Base-by-base conservation (phyloP, 2,113 vertebrate genomes). In the Laterallus jamaicensis region DNA sequence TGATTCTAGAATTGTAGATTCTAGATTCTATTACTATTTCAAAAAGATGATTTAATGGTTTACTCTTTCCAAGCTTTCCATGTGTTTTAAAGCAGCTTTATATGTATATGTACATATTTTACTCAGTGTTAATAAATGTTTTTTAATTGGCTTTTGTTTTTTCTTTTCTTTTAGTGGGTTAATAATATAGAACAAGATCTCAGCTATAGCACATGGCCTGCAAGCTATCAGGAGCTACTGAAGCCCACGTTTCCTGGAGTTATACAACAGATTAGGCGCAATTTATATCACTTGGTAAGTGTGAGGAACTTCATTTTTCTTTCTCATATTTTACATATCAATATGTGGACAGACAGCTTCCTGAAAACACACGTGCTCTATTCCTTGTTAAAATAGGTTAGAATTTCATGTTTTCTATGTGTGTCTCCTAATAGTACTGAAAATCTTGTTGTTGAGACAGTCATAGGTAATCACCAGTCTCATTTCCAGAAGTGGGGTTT, bases 281-380 rank as follows among this genome's bases (percentile, higher is more conserved):
- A 99, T 97, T 98, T 99, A 95, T 99, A 99, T 94, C 99, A 98
- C 96, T 93, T 99, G 99, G 99, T 99, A 96, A 98, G 99, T 97
- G 83, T 83, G 42, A 3, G 60, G 17, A 77, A 40, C 17, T 66
- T 60, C 0, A 2, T 9, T 54, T 15, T 63, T 60, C 39, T 39
- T 87, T 55, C 90, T 15, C 19, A 2, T 37, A 22, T 2, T 11
- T 1, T 47, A 26, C 54, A 3, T 58, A 6, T 62, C 78, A 32
- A 10, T 77, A 39, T 12, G 1, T 64, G 11, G 25, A 28, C 28
- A 82, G 12, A 22, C 3, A 76, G 15, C 26, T 63, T 59, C 69
- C 21, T 69, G 58, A 62, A 82, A 90, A 63, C 16, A 12, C 12
- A 14, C 1, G 0, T 63, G 9, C 31, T 91, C 3, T 19, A 39